These are phyloP conservation scores for Cebidichthys violaceus DNA, from an alignment of 2,113 vertebrate species.

Conservation along the genomic window DNA sequence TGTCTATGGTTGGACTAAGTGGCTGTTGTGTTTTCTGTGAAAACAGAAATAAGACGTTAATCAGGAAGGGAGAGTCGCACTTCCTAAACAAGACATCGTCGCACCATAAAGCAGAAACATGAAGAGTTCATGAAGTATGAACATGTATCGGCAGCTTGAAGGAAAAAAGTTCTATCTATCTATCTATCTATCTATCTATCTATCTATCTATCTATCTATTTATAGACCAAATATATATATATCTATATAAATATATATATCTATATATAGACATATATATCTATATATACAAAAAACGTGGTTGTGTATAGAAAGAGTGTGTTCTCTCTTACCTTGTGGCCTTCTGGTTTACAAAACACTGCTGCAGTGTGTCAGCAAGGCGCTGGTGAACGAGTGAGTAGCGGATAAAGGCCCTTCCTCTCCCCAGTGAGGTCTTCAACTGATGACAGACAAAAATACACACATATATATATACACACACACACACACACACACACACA, in stretches of 20 bases:
- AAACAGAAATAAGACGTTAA: conserved; percentile 56
- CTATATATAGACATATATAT: too few species aligned
- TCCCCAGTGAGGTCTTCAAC: conserved; percentile 96
- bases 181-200: neutral
- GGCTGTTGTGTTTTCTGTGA: conserved; percentile 7
- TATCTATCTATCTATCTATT: too few species aligned
- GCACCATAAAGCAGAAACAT: neutral
- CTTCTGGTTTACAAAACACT: conserved; percentile 94
- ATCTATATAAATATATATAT: too few species aligned
- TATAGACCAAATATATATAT: too few species aligned
- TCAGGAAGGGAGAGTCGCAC: conserved; percentile 50
- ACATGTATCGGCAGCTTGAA: neutral
- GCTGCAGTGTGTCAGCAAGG: conserved; percentile 95
- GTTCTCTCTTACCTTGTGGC: conserved; percentile 89
- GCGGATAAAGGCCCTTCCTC: conserved; percentile 94
- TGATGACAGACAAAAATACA: conserved; percentile 71
- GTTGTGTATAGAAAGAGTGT: neutral
- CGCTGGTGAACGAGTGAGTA: conserved; percentile 96
- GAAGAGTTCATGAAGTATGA: too few species aligned
- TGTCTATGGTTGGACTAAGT: neutral
- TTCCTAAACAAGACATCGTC: conserved; percentile 17
- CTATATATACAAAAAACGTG: neutral
- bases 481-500: neutral
- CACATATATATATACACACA: neutral
- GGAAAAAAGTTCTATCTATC: neutral